These are phyloP conservation scores for Ecdyonurus torrentis DNA, from an alignment of 2,888 invertebrate species.

Conservation along the genomic window DNA sequence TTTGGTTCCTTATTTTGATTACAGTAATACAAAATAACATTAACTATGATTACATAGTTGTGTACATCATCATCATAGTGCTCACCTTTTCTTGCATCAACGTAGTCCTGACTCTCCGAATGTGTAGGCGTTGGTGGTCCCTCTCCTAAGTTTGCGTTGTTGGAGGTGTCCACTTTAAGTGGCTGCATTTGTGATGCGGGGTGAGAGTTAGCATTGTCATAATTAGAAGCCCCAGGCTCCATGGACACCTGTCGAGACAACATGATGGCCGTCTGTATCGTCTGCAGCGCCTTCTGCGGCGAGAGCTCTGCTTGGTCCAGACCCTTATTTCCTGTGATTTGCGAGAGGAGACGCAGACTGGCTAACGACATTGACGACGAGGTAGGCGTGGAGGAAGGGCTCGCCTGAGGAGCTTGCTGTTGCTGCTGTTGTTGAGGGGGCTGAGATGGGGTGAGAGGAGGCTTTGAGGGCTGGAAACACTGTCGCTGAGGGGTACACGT, in stretches of 20 bases:
- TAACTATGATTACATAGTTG: too few relatives aligned
- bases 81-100: slow-evolving; percentile 46
- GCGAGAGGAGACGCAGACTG: slow-evolving; percentile 31
- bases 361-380: slow-evolving; percentile 28
- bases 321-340: slow-evolving; percentile 34
- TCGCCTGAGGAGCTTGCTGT: slow-evolving; percentile 3
- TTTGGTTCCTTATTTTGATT: too few relatives aligned
- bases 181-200: slow-evolving; percentile 21
- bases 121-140: slow-evolving; percentile 65
- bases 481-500: slow-evolving; percentile 15
- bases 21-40: too few relatives aligned
- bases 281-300: slow-evolving; percentile 36
- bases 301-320: slow-evolving; percentile 36
- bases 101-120: slow-evolving; percentile 38
- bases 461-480: slow-evolving; percentile 16
- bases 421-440: slow-evolving; percentile 18
- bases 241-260: slow-evolving; percentile 19
- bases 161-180: slow-evolving; percentile 33
- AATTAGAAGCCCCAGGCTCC: slow-evolving; percentile 12
- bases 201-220: background rate
- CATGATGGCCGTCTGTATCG: slow-evolving; percentile 30
- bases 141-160: slow-evolving; percentile 26
- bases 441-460: slow-evolving; percentile 22
- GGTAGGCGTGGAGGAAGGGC: slow-evolving; percentile 12
- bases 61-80: too few relatives aligned